A percentile compares a stretch with the other conserved stretches of the same genome.
phyloP scores from a whole-genome alignment of 2,888 invertebrate genomes.

The Ernsta delagoae region DNA sequence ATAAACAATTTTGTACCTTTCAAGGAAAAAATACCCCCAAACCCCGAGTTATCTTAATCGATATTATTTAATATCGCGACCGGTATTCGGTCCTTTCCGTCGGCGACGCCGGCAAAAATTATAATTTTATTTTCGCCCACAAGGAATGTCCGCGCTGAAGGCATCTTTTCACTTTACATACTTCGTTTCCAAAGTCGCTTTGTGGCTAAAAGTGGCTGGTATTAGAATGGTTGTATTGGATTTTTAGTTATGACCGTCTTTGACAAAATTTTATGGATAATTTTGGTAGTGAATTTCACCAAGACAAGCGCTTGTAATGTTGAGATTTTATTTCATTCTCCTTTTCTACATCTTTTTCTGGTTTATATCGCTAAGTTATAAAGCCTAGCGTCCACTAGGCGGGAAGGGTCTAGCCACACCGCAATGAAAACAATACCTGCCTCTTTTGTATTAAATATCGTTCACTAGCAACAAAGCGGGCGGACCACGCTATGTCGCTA shows the following conservation, averaged over 20 bases:
- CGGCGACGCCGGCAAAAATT: constrained; percentile 30
- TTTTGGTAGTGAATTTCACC: background rate
- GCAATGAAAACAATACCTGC: no score
- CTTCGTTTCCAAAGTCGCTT: constrained; percentile 24
- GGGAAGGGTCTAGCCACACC: no score
- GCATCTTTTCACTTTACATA: constrained; percentile 20
- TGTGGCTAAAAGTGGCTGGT: constrained; percentile 17
- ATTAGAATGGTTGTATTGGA: constrained; percentile 22
- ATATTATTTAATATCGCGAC: constrained; percentile 55
- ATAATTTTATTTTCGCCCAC: constrained; percentile 40
- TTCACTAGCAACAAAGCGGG: no score
- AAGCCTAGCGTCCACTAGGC: no score
- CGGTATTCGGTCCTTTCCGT: constrained; percentile 40
- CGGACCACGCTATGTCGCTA: no score
- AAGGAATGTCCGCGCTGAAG: constrained; percentile 29
- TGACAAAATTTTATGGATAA: constrained; percentile 15
- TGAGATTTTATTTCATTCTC: no score
- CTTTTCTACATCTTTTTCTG: no score
- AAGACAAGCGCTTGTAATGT: no score
- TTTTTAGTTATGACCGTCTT: background rate
- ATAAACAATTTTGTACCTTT: constrained; percentile 22
- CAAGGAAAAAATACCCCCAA: constrained; percentile 18
- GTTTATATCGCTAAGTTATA: no score
- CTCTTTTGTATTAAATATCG: no score
- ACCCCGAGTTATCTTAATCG: constrained; percentile 52